Percentiles rank a stretch among this genome's conserved stretches.
phyloP scores from a whole-genome alignment of 2,113 vertebrate species.

The Sceloporus tristichus region DNA sequence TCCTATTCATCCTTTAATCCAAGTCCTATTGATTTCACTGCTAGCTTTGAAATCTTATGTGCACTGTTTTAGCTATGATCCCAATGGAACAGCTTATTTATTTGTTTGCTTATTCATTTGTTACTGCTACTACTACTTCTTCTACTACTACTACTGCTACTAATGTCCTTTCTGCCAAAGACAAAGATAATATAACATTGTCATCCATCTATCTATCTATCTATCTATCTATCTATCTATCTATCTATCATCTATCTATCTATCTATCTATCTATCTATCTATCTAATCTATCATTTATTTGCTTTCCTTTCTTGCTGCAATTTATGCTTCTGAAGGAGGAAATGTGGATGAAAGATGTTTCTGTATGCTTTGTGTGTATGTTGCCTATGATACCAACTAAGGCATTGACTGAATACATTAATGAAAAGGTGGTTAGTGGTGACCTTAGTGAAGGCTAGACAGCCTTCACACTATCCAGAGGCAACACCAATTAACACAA shows the following conservation, averaged over 20 bases:
- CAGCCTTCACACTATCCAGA: background rate
- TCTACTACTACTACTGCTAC: too few species aligned
- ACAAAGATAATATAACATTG: too few species aligned
- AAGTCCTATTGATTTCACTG: constrained; percentile 44
- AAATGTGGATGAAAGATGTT: constrained; percentile 38
- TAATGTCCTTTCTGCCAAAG: too few species aligned
- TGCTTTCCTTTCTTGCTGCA: background rate
- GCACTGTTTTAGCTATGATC: constrained; percentile 25
- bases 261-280: background rate
- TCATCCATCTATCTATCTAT: background rate
- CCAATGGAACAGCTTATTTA: constrained; percentile 18
- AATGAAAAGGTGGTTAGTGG: constrained; percentile 43
- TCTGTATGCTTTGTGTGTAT: background rate
- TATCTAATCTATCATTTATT: background rate
- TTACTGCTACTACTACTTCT: background rate
- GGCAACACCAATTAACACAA: constrained; percentile 1
- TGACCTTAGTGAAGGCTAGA: background rate
- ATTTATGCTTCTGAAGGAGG: constrained; percentile 36
- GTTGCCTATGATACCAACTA: constrained; percentile 34
- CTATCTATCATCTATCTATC: too few species aligned
- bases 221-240: too few species aligned
- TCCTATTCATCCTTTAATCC: constrained; percentile 46
- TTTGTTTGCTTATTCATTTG: background rate
- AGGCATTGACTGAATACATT: constrained; percentile 48
- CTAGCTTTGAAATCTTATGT: constrained; percentile 14